These are phyloP conservation scores for Dynastes grantii DNA, from an alignment of 2,888 invertebrate genomes.

Conservation along the genomic window DNA sequence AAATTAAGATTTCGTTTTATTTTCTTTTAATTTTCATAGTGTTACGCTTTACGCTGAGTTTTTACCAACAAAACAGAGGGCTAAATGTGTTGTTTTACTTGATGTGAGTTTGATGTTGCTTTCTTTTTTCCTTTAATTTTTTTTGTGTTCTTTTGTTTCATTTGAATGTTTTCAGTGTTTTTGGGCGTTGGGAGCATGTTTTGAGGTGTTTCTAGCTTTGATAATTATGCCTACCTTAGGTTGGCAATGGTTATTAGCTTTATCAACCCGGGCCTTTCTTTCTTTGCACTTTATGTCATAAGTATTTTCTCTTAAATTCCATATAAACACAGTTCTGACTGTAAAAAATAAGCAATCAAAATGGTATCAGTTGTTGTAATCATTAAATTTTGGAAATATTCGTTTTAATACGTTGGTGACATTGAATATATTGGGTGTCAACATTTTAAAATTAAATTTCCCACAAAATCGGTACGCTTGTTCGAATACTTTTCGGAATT, in stretches of 20 bases:
- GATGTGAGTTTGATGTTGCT: slow-evolving; percentile 80
- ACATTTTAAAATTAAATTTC: no score
- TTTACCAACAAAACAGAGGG: slow-evolving; percentile 93
- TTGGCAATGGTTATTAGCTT: slow-evolving; percentile 92
- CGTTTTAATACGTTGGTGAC: no score
- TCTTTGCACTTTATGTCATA: slow-evolving; percentile 88
- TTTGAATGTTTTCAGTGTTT: slow-evolving; percentile 79
- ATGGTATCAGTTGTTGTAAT: no score
- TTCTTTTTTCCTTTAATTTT: slow-evolving; percentile 31
- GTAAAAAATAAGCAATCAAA: no score
- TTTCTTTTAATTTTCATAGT: slow-evolving; percentile 72
- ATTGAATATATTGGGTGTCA: no score
- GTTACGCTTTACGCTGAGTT: slow-evolving; percentile 97
- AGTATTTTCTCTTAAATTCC: slow-evolving; percentile 64
- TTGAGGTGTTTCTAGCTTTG: slow-evolving; percentile 92
- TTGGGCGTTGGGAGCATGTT: slow-evolving; percentile 96
- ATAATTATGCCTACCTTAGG: slow-evolving; percentile 93
- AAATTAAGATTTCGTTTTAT: slow-evolving; percentile 52
- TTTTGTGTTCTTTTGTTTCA: slow-evolving; percentile 45
- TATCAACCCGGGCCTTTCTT: slow-evolving; percentile 93
- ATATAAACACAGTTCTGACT: no score
- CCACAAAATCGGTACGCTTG: not conserved
- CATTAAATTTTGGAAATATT: no score
- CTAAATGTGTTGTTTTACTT: slow-evolving; percentile 94
- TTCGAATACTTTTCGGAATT: no score